Evolutionary conservation across 2,797 vertebrate species (phyloP).

Genomic region (Smutsia gigantea): DNA sequence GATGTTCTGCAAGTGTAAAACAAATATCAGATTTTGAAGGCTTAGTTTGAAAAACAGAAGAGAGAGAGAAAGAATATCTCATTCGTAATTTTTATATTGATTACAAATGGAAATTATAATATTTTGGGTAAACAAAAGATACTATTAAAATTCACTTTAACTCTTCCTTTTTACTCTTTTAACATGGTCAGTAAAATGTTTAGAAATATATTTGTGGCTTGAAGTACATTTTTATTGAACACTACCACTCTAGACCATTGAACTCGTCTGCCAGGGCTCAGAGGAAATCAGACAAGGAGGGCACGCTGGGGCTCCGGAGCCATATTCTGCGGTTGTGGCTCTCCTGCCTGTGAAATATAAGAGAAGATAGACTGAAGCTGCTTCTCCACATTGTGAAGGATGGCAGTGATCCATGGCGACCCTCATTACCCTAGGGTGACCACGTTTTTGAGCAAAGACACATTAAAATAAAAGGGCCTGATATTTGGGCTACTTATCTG

Average conservation of each 20-base stretch:
- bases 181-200: neutral
- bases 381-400: neutral
- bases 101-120: conserved; percentile 33
- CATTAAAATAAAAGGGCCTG: neutral
- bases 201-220: neutral
- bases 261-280: neutral
- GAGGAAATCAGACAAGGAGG: neutral
- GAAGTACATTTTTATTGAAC: neutral
- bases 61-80: neutral
- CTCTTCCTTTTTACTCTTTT: neutral
- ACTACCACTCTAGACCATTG: neutral
- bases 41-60: neutral
- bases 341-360: neutral
- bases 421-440: neutral
- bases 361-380: neutral
- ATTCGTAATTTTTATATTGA: conserved; percentile 27
- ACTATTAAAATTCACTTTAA: neutral
- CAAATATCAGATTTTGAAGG: neutral
- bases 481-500: neutral
- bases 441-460: neutral
- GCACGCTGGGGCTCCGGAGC: neutral
- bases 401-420: neutral
- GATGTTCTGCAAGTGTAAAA: neutral
- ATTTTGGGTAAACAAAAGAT: conserved; percentile 17
- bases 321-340: neutral